Evolutionary conservation across 1,140 invertebrate genomes (phyloP).

Genomic region (Araneus ventricosus): DNA sequence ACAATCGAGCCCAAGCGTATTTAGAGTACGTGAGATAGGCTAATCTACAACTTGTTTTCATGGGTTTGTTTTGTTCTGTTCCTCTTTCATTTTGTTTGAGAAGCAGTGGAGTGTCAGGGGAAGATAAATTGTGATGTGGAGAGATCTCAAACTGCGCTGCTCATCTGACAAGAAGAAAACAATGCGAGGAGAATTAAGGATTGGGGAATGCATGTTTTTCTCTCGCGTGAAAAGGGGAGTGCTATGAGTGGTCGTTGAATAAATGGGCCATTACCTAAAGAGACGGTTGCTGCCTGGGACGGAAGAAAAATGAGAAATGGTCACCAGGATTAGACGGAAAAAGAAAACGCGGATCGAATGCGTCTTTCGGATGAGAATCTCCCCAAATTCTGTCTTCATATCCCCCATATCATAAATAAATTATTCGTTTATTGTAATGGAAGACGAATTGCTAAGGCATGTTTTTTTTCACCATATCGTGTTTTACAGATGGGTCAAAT

Average conservation of each 20-base stretch:
- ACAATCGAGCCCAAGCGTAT: slow-evolving; percentile 16
- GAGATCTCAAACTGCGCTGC: slow-evolving; percentile 65
- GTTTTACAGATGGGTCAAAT: too few relatives aligned
- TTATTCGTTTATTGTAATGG: too few relatives aligned
- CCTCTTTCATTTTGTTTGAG: slow-evolving; percentile 32
- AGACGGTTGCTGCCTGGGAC: not conserved
- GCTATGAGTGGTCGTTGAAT: slow-evolving; percentile 69
- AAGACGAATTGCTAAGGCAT: too few relatives aligned
- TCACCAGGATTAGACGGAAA: slow-evolving; percentile 46
- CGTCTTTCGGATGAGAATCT: slow-evolving; percentile 15
- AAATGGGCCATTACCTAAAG: slow-evolving; percentile 69
- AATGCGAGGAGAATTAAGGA: slow-evolving; percentile 65
- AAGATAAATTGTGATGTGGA: slow-evolving; percentile 73
- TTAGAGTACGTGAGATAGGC: slow-evolving; percentile 6
- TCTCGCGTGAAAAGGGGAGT: slow-evolving; percentile 14
- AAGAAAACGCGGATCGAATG: not conserved
- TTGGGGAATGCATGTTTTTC: slow-evolving; percentile 34
- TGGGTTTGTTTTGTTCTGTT: slow-evolving; percentile 46
- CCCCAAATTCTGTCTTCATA: not conserved
- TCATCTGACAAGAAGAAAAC: slow-evolving; percentile 52
- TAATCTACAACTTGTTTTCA: slow-evolving; percentile 73
- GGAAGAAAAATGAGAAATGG: slow-evolving; percentile 52
- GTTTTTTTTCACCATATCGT: too few relatives aligned
- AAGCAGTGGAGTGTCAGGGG: slow-evolving; percentile 53
- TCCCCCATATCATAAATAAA: too few relatives aligned